Evolutionary conservation across 2,113 vertebrate genomes (phyloP).

Genomic region (Prolemur simus): DNA sequence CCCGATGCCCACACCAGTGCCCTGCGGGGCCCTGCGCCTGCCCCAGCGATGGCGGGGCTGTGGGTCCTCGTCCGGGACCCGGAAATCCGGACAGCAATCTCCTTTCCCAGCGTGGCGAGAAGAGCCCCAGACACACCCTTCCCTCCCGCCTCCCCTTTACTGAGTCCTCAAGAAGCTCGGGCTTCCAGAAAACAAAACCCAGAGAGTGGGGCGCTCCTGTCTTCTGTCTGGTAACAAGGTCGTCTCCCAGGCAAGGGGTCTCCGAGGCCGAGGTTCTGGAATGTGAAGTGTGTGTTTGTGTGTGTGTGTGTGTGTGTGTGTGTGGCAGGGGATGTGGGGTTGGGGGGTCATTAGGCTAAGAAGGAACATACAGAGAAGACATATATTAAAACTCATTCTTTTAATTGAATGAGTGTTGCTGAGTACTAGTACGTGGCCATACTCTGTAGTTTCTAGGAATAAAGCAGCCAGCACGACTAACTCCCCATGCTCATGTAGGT

Average conservation of each 20-base stretch:
- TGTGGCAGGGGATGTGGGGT: accelerated
- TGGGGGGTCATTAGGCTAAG: neutral
- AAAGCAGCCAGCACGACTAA: neutral
- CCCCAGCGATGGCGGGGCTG: neutral
- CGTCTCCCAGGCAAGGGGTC: neutral
- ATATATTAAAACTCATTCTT: neutral
- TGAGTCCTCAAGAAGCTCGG: neutral
- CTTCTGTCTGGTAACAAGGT: neutral
- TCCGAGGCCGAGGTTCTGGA: neutral
- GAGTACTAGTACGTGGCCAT: neutral
- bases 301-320: neutral
- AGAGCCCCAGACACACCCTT: neutral
- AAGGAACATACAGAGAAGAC: neutral
- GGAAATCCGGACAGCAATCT: neutral
- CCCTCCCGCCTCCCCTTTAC: neutral
- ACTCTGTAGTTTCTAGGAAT: neutral
- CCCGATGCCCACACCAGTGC: neutral
- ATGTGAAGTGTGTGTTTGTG: neutral
- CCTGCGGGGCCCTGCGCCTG: neutral
- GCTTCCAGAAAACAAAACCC: neutral
- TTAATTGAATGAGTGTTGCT: neutral
- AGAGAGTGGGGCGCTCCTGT: neutral
- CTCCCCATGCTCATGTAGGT: neutral
- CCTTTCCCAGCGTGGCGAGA: neutral
- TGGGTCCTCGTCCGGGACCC: neutral